phyloP scores from a whole-genome alignment of 1,140 invertebrate species.

The Cotesia vestalis region DNA sequence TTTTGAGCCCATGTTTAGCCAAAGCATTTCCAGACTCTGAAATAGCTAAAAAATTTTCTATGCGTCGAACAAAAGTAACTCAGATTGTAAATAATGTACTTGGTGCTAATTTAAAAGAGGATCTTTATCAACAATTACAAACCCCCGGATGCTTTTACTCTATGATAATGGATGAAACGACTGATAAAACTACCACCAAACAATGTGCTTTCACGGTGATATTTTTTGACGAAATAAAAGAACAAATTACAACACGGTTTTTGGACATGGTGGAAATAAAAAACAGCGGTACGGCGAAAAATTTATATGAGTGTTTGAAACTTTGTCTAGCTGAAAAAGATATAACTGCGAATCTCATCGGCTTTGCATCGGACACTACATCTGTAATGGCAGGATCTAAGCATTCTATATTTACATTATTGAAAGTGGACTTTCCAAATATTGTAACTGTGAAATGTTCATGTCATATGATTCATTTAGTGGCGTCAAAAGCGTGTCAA shows the following conservation, averaged over 20 bases:
- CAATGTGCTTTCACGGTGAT: not conserved
- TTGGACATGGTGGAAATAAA: slow-evolving; percentile 1
- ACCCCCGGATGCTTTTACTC: not conserved
- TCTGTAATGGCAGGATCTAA: not conserved
- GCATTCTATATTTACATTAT: not conserved
- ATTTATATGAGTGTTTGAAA: not conserved
- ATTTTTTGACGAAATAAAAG: not conserved
- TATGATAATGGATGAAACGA: slow-evolving; percentile 1
- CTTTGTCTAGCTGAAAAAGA: not conserved
- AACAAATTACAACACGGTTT: not conserved
- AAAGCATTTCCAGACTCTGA: no score
- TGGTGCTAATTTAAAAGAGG: not conserved
- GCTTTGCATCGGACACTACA: not conserved
- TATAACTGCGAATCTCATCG: not conserved
- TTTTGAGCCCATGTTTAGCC: no score
- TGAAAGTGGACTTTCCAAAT: no score
- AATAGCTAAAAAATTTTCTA: no score
- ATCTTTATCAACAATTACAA: not conserved
- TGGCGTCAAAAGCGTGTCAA: no score
- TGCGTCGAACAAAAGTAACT: not conserved
- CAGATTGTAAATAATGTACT: not conserved
- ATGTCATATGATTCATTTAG: no score
- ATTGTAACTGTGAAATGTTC: no score
- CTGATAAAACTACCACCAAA: not conserved
- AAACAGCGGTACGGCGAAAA: not conserved